Evolutionary conservation across 2,888 invertebrate species (phyloP).

Genomic region (Meiosimyza decipiens): DNA sequence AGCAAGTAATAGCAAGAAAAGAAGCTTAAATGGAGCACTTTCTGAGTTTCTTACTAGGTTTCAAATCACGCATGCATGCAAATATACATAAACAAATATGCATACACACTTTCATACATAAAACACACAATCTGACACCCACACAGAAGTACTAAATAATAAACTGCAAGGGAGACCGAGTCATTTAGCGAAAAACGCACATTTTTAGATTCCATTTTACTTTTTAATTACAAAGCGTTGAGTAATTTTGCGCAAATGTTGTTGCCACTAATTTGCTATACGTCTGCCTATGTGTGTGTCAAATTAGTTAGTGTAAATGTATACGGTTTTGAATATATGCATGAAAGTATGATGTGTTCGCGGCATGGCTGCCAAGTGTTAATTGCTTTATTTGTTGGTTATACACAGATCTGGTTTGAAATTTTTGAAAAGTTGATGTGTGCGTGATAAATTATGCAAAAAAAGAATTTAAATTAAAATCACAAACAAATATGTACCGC

Average conservation of each 20-base stretch:
- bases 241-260: neutral
- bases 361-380: slow-evolving; percentile 1
- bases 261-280: neutral
- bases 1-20: too few species aligned
- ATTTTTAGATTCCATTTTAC: neutral
- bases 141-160: slow-evolving; percentile 1
- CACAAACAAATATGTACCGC: too few species aligned
- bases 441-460: neutral
- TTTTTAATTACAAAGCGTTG: slow-evolving; percentile 8
- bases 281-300: neutral
- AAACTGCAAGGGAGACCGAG: neutral
- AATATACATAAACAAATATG: too few species aligned
- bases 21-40: too few species aligned
- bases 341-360: too few species aligned
- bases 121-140: too few species aligned
- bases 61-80: too few species aligned
- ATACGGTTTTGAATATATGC: too few species aligned
- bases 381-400: slow-evolving; percentile 29
- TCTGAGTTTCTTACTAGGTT: too few species aligned
- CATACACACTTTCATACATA: too few species aligned
- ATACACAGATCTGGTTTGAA: neutral
- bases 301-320: neutral
- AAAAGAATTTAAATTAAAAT: neutral
- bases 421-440: slow-evolving; percentile 3
- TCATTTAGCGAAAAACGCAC: slow-evolving; percentile 19